Evolutionary conservation across 1,140 invertebrate genomes (phyloP), one percentile per base, ranked within the genome.

Genomic region (Aphidius gifuensis): DNA sequence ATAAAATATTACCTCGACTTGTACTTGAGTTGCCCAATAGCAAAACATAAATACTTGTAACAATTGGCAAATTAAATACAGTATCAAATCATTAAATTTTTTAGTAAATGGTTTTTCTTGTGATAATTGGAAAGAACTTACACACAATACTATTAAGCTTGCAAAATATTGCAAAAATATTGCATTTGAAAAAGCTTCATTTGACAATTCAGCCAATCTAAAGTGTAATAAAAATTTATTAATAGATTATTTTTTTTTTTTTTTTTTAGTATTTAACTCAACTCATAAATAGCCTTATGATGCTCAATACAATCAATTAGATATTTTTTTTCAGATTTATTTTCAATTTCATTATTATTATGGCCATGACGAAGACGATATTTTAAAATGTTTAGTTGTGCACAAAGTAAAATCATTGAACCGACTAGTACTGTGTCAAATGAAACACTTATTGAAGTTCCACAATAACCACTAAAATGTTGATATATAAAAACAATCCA

Each of bases 151-250:
- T 9, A 56, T 23, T 6, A 39, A 56, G 11, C 56, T 58, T 2
- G 44, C 58, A 23, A 7, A 42, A 21, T 49, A 50, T 59, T 51
- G 58, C 7, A 51, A 9, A 42, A 59, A 59, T 40, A 50, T 59
- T 50, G 48, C 38, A 9, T 3, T 11, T 38, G 21, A 38, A 46
- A 59, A 51, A 8, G 47, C 49, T 6, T 59, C 39, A 42, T 59
- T 49, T 6, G 48, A 39, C 16, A 40, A 40, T 47, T 50, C 38
- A 2, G 46, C 40, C 6, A 59, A 50, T 50, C 58, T 51, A n/a
- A 59, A 49, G 8, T 16, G 49, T 38, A 53, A 39, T 32, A 39
- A 53, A 16, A 7, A 7, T 16, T n/a, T 5, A 49, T 7, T 16
- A n/a, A n/a, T 6, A 5, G 5, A 5, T 5, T 8, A 48, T 21